Conservation (phyloP, 2,888 invertebrate genomes). For the Dicyrtoma fusca region DNA sequence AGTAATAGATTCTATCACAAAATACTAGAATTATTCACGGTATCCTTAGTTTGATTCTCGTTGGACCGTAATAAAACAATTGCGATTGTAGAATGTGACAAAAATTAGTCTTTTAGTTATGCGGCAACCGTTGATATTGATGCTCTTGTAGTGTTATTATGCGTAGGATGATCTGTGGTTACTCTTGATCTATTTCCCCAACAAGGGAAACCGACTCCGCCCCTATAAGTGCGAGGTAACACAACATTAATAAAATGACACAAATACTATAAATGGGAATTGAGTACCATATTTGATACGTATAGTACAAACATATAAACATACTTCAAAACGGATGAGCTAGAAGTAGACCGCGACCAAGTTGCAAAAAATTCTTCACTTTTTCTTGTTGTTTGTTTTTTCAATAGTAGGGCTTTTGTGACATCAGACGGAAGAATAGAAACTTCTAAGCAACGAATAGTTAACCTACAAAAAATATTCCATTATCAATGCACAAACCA, state of each 20-base stretch:
- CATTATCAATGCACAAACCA: conserved; percentile 8
- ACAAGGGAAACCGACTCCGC: conserved; percentile 26
- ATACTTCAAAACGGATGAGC: conserved; percentile 60
- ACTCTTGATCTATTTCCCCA: conserved; percentile 6
- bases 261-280: no score
- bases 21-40: no score
- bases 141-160: conserved; percentile 5
- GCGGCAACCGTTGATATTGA: conserved; percentile 23
- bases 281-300: no score
- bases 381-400: conserved; percentile 41
- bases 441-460: conserved; percentile 71
- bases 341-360: conserved; percentile 60
- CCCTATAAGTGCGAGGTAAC: no score
- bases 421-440: conserved; percentile 75
- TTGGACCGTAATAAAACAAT: not conserved
- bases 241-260: no score
- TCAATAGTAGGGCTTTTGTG: conserved; percentile 69
- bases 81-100: conserved; percentile 7
- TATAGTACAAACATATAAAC: not conserved
- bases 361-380: conserved; percentile 59
- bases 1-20: no score
- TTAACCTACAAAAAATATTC: conserved; percentile 68
- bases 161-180: not conserved
- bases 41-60: no score
- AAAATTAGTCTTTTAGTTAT: conserved; percentile 24